Evolutionary conservation across 2,797 vertebrate genomes (phyloP), one percentile per base, ranked within the genome.

Genomic region (Lophius americanus): DNA sequence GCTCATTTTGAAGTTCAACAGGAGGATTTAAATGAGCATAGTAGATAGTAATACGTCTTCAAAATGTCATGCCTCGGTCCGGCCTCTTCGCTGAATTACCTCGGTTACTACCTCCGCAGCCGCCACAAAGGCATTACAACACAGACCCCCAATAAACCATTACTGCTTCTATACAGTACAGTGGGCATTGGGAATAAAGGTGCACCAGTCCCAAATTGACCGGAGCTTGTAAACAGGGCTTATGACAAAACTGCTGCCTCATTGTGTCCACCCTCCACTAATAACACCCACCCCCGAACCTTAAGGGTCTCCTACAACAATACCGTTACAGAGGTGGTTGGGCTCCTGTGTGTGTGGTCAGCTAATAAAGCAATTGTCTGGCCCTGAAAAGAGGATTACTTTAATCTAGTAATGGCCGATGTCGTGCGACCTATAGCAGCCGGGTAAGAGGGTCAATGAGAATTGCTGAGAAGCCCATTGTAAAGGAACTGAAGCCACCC

Each of bases 281-380:
- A 38, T 59, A 64, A 79, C 56, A 66, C 70, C 71, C 69, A 57
- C 62, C 75, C 58, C 4, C 0, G 46, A 76, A 79, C 78, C 85
- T 85, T 35, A 37, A 66, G 75, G 75, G 70, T 63, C 67, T 64
- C 75, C 76, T 64, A 70, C 85, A 88, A 91, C 91, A 92, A 89
- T 81, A 81, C 92, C 76, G 82, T 89, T 79, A 91, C 83, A 81
- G 82, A 88, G 85, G 89, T 85, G 90, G 88, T 72, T 78, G 74
- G 85, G 84, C 88, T 76, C 41, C 79, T 74, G 83, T 90, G 92
- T 94, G 93, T 94, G 93, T 92, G 93, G 92, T 88, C 87, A 80
- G 88, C 92, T 92, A 92, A 94, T 92, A 89, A 92, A 91, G 88
- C 89, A 90, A 91, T 89, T 91, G 92, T 92, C 91, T 92, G 83